These are phyloP conservation scores for Drosophila bocki DNA, from an alignment of 1,140 invertebrate species.

Conservation along the genomic window DNA sequence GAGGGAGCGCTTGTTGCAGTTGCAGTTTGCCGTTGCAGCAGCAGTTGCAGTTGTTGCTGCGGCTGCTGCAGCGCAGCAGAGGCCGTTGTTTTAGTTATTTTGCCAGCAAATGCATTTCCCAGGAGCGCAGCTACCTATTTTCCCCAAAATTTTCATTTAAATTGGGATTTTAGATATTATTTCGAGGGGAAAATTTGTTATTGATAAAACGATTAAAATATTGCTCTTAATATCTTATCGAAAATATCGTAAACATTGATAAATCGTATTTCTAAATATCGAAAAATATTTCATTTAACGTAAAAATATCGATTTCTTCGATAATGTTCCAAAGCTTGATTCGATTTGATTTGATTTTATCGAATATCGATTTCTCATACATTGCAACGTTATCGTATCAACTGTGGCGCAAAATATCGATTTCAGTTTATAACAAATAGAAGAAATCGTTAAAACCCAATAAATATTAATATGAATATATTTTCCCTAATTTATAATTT, in stretches of 20 bases:
- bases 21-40: conserved; percentile 14
- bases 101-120: conserved; percentile 72
- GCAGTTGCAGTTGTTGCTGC: conserved; percentile 11
- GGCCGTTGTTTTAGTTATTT: conserved; percentile 68
- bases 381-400: too few species aligned
- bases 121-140: conserved; percentile 50
- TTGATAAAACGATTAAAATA: not conserved
- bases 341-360: too few species aligned
- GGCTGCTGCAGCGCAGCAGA: conserved; percentile 23
- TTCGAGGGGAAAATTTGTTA: not conserved
- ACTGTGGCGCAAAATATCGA: too few species aligned
- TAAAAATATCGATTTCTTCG: not conserved
- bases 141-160: not conserved
- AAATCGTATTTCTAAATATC: not conserved
- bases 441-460: too few species aligned
- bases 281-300: not conserved
- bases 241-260: not conserved
- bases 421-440: too few species aligned
- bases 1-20: conserved; percentile 23
- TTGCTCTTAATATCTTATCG: not conserved
- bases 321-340: not conserved
- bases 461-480: too few species aligned
- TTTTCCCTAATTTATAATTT: too few species aligned
- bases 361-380: too few species aligned
- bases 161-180: not conserved